phyloP scores from a whole-genome alignment of 2,797 vertebrate species.

The Alectoris magna region DNA sequence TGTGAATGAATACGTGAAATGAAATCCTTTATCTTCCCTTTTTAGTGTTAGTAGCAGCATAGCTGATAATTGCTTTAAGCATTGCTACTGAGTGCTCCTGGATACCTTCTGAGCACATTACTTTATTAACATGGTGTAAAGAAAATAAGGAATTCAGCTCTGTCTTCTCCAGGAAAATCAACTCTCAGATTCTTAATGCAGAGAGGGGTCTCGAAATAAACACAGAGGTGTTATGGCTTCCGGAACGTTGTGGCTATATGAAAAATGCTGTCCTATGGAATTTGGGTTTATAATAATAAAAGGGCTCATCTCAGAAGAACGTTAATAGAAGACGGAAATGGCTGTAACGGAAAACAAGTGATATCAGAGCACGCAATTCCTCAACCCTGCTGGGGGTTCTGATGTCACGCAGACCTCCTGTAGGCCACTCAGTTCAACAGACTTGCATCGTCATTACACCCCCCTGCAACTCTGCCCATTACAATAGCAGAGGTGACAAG shows the following conservation, averaged over 20 bases:
- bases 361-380: background rate
- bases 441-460: background rate
- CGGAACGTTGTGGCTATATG: background rate
- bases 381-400: background rate
- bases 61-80: background rate
- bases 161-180: background rate
- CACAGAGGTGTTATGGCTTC: accelerated
- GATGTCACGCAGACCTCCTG: background rate
- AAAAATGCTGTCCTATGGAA: background rate
- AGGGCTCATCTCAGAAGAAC: background rate
- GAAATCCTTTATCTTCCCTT: background rate
- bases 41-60: background rate
- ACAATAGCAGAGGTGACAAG: background rate
- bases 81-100: background rate
- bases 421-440: background rate
- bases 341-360: background rate
- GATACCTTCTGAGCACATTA: background rate
- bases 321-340: background rate
- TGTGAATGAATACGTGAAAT: too few species aligned
- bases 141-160: background rate
- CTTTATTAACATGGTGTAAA: background rate
- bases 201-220: background rate
- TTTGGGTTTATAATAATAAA: background rate
- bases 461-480: background rate
- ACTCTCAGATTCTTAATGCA: background rate